Evolutionary conservation across 1,140 invertebrate genomes (phyloP).

Genomic region (Tetramorium alpestre): DNA sequence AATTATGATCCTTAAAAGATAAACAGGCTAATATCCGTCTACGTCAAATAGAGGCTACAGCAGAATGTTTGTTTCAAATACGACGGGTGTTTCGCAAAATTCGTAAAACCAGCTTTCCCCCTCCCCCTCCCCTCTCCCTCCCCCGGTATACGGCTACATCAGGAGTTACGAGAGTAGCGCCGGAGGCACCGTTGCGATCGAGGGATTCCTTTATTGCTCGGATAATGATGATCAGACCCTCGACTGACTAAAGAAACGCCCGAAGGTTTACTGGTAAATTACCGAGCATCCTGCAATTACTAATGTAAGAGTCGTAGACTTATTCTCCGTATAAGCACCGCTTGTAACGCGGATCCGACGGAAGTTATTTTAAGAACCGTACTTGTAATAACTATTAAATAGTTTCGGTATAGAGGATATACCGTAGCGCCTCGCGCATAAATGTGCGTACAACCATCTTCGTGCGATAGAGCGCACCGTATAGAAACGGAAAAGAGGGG

Average conservation of each 20-base stretch:
- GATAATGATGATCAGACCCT: conserved; percentile 72
- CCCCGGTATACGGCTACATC: conserved; percentile 15
- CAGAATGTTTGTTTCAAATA: not conserved
- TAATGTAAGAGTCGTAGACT: conserved; percentile 64
- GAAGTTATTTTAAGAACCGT: conserved; percentile 7
- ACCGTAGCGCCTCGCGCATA: not conserved
- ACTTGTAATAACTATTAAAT: not conserved
- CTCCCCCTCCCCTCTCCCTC: not conserved
- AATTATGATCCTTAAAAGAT: not conserved
- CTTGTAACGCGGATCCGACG: conserved; percentile 25
- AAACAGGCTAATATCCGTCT: not conserved
- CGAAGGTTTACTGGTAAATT: conserved; percentile 71
- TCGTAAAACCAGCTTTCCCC: conserved; percentile 19
- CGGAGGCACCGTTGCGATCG: conserved; percentile 61
- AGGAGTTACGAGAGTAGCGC: conserved; percentile 51
- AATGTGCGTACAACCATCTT: conserved; percentile 1
- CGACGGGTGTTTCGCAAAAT: not conserved
- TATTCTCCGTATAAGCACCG: conserved; percentile 68
- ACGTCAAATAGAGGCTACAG: not conserved
- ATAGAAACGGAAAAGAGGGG: conserved; percentile 47
- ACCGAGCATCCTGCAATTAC: conserved; percentile 71
- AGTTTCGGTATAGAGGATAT: not conserved
- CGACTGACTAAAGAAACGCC: conserved; percentile 64
- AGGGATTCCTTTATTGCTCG: conserved; percentile 72
- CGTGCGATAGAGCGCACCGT: conserved; percentile 13